Base-by-base conservation (phyloP, 1,140 invertebrate genomes). In the Drosophila punjabiensis region DNA sequence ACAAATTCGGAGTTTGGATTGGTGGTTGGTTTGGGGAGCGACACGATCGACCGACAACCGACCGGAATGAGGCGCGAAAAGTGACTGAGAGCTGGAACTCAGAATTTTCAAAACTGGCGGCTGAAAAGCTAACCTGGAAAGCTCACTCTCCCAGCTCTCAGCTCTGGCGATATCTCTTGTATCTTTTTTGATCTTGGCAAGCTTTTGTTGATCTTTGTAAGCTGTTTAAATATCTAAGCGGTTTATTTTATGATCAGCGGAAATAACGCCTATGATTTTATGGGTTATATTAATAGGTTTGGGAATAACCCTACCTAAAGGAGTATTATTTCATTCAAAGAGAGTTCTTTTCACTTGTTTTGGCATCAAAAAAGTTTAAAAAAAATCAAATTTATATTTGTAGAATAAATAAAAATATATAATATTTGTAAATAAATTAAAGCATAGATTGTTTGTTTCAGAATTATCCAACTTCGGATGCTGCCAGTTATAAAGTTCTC, bases 221-320 rank as follows among this genome's bases (percentile, higher is more conserved):
- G 63, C 55, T 78, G 78, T 74, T 85, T 78, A 78, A 74, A 74
- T 70, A 66, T 78, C 74, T 67, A 50, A 56, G 82, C 64, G 60
- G 30, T 71, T 69, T 58, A 74, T 61, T 85, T 82, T 62, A 58
- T n/a, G 37, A 66, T 55, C 62, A 79, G 43, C 53, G 67, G 28
- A 59, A 59, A 60, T 43, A 61, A 53, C 66, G 55, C 76, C 80
- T 65, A 69, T 74, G 71, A 80, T 68, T 80, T 73, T 77, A 81
- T 87, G 73, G 80, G 65, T 74, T 68, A 76, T 8, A 32, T 10
- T 11, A 33, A 16, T 18, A 53, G 9, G 28, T 53, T 32, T 53
- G 32, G 67, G 63, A 81, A 78, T 16, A 50, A 28, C 20, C 8
- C 5, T 18, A 45, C 10, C 6, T 8, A 48, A 5, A 14, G 24